phyloP scores from a whole-genome alignment of 1,140 invertebrate species.

The Daktulosphaira vitifoliae region DNA sequence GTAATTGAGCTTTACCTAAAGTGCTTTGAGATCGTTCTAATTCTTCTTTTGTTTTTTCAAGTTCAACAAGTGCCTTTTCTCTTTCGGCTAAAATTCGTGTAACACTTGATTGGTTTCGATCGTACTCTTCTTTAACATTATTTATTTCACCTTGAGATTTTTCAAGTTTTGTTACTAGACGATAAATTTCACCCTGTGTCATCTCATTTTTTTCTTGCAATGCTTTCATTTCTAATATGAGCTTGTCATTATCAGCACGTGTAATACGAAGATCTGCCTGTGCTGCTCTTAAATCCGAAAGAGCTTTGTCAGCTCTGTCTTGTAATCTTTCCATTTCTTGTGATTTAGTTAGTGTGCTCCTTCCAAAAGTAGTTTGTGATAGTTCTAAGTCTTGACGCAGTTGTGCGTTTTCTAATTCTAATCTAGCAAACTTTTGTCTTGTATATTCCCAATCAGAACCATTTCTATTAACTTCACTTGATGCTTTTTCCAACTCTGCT shows the following conservation, averaged over 20 bases:
- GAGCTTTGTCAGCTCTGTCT: constrained; percentile 75
- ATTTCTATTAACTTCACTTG: constrained; percentile 76
- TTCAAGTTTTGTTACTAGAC: constrained; percentile 84
- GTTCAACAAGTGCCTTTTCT: constrained; percentile 71
- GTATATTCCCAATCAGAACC: constrained; percentile 83
- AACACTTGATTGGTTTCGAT: constrained; percentile 62
- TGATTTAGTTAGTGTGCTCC: constrained; percentile 48
- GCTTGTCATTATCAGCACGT: constrained; percentile 75
- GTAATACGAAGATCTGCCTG: constrained; percentile 72
- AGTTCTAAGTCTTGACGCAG: constrained; percentile 75
- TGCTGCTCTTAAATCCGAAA: constrained; percentile 72
- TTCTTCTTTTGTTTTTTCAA: constrained; percentile 84
- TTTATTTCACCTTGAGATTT: constrained; percentile 90
- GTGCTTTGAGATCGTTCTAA: constrained; percentile 79
- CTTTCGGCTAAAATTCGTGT: constrained; percentile 76
- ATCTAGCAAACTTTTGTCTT: constrained; percentile 69
- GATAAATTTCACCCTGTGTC: constrained; percentile 87
- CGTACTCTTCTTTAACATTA: constrained; percentile 82
- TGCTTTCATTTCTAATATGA: constrained; percentile 67
- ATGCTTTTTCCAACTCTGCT: constrained; percentile 83
- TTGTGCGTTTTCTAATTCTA: constrained; percentile 83
- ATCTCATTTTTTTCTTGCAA: constrained; percentile 87
- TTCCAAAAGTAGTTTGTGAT: constrained; percentile 68
- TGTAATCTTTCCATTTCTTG: constrained; percentile 74
- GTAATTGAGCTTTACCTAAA: constrained; percentile 77